Evolutionary conservation across 2,888 invertebrate genomes (phyloP).

Genomic region (Allacma fusca): DNA sequence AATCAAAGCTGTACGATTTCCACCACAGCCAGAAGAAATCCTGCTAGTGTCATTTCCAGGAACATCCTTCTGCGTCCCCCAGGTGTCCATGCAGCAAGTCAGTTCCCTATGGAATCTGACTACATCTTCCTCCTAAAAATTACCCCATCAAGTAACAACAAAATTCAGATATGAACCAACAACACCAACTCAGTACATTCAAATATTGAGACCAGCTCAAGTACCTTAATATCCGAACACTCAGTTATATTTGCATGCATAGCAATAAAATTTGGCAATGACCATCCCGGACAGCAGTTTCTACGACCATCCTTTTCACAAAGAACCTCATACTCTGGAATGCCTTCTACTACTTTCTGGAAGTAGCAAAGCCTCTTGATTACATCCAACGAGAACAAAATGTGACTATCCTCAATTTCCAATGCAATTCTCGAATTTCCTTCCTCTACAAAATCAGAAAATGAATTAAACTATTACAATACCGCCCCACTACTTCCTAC

Average conservation of each 20-base stretch:
- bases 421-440: conserved; percentile 58
- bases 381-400: conserved; percentile 51
- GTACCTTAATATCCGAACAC: conserved; percentile 78
- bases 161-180: not conserved
- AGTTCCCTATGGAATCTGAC: not conserved
- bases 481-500: too few species aligned
- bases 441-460: conserved; percentile 57
- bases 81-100: not conserved
- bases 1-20: not conserved
- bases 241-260: conserved; percentile 79
- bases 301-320: conserved; percentile 53
- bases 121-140: not conserved
- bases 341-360: conserved; percentile 54
- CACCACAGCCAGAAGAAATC: too few species aligned
- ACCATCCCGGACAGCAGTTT: conserved; percentile 88
- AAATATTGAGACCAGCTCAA: too few species aligned
- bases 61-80: too few species aligned
- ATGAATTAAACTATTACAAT: too few species aligned
- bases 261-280: conserved; percentile 89
- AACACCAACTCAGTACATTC: too few species aligned
- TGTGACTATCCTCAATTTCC: conserved; percentile 46
- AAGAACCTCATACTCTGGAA: conserved; percentile 49
- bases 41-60: not conserved
- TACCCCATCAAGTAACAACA: not conserved
- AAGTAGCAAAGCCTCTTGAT: conserved; percentile 57